Conservation (phyloP, 2,888 invertebrate genomes). For the Ennomos erosarius region DNA sequence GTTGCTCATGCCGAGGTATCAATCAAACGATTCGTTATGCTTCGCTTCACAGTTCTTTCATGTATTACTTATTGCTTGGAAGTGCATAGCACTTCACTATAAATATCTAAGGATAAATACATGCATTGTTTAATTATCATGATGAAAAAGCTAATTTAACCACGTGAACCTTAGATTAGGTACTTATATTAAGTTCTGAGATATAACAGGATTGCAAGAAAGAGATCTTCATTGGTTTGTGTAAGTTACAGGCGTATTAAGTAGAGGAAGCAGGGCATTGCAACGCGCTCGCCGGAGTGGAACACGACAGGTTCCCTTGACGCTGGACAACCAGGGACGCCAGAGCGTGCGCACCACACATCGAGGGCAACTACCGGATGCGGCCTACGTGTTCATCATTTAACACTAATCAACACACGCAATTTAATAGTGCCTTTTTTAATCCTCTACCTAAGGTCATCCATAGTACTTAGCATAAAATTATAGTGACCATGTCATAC, state of each 20-base stretch:
- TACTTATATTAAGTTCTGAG: neutral
- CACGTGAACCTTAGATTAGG: neutral
- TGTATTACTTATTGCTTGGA: slow-evolving; percentile 27
- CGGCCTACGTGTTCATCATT: slow-evolving; percentile 56
- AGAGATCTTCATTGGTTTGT: slow-evolving; percentile 23
- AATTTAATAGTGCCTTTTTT: slow-evolving; percentile 44
- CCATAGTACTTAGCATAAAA: neutral
- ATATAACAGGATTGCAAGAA: slow-evolving; percentile 5
- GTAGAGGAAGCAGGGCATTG: slow-evolving; percentile 63
- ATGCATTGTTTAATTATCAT: slow-evolving; percentile 14
- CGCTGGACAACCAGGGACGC: slow-evolving; percentile 60
- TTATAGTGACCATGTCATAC: slow-evolving; percentile 19
- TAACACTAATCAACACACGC: slow-evolving; percentile 49
- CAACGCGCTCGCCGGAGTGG: slow-evolving; percentile 67
- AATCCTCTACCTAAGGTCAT: slow-evolving; percentile 42
- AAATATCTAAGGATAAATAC: neutral
- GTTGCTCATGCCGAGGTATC: slow-evolving; percentile 29
- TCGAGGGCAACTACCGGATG: slow-evolving; percentile 70
- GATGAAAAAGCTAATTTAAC: slow-evolving; percentile 3
- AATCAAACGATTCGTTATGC: slow-evolving; percentile 35
- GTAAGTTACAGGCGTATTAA: slow-evolving; percentile 17
- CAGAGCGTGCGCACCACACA: slow-evolving; percentile 64
- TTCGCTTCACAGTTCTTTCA: slow-evolving; percentile 31
- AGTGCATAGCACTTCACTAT: slow-evolving; percentile 3
- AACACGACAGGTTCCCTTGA: slow-evolving; percentile 76